Evolutionary conservation across 1,140 invertebrate genomes (phyloP).

Genomic region (Ylistrum balloti): DNA sequence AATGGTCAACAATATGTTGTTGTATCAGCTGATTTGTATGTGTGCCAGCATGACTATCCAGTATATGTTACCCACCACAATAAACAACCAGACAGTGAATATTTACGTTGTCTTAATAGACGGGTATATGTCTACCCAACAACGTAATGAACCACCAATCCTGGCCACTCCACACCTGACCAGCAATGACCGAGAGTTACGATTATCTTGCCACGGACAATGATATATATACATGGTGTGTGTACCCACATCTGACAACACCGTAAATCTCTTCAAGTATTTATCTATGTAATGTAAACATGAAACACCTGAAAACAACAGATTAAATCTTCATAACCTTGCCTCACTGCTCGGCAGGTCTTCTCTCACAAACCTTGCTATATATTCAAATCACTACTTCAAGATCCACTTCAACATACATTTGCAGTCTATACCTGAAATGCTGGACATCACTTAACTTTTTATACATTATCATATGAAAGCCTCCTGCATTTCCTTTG

Average conservation of each 20-base stretch:
- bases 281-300: slow-evolving; percentile 24
- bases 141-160: slow-evolving; percentile 19
- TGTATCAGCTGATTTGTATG: too few species aligned
- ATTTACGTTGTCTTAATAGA: not conserved
- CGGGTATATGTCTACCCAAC: not conserved
- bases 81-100: not conserved
- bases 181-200: not conserved
- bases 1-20: too few species aligned
- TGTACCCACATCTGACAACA: not conserved
- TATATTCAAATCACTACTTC: too few species aligned
- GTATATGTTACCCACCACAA: not conserved
- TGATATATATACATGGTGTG: not conserved
- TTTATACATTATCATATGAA: too few species aligned
- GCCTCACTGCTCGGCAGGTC: not conserved
- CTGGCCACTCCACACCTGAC: slow-evolving; percentile 19
- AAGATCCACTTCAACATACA: too few species aligned
- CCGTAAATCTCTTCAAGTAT: not conserved
- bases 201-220: not conserved
- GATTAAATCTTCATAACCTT: slow-evolving; percentile 1
- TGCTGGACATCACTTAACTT: too few species aligned
- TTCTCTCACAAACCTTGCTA: too few species aligned
- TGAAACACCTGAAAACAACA: not conserved
- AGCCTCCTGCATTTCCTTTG: too few species aligned
- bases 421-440: too few species aligned
- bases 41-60: too few species aligned